phyloP scores from a whole-genome alignment of 2,888 invertebrate genomes.

The Aplocera efformata region DNA sequence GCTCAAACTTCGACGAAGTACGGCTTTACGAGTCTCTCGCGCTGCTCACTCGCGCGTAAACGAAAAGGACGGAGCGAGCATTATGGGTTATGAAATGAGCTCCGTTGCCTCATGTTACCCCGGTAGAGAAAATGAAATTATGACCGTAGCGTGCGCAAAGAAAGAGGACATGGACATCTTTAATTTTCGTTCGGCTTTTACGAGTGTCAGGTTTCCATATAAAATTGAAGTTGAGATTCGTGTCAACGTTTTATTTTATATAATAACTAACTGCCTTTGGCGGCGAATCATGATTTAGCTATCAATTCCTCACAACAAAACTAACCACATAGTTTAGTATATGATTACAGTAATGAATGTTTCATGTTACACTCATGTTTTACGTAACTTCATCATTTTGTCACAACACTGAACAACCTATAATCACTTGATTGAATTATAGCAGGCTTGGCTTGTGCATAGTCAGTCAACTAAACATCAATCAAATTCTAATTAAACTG shows the following conservation, averaged over 20 bases:
- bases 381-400: too few species aligned
- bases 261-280: conserved; percentile 13
- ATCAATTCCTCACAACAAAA: too few species aligned
- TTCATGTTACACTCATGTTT: too few species aligned
- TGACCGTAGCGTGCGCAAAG: conserved; percentile 62
- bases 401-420: background rate
- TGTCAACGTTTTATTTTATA: conserved; percentile 30
- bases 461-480: conserved; percentile 38
- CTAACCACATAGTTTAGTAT: too few species aligned
- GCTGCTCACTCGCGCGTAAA: conserved; percentile 38
- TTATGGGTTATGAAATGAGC: conserved; percentile 77
- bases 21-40: conserved; percentile 42
- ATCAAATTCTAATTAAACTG: conserved; percentile 52
- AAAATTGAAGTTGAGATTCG: conserved; percentile 24
- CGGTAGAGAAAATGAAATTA: conserved; percentile 72
- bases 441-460: conserved; percentile 1
- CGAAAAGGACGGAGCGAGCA: conserved; percentile 49
- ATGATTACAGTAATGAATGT: too few species aligned
- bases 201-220: conserved; percentile 32
- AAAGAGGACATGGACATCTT: conserved; percentile 61
- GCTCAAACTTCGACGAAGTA: conserved; percentile 53
- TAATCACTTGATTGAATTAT: conserved; percentile 3
- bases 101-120: conserved; percentile 67
- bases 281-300: conserved; percentile 10
- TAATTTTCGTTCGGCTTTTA: conserved; percentile 41